Percentiles rank a stretch among this genome's conserved stretches.
Evolutionary conservation across 2,888 invertebrate species (phyloP).

Genomic region (Apodemia hepburni): DNA sequence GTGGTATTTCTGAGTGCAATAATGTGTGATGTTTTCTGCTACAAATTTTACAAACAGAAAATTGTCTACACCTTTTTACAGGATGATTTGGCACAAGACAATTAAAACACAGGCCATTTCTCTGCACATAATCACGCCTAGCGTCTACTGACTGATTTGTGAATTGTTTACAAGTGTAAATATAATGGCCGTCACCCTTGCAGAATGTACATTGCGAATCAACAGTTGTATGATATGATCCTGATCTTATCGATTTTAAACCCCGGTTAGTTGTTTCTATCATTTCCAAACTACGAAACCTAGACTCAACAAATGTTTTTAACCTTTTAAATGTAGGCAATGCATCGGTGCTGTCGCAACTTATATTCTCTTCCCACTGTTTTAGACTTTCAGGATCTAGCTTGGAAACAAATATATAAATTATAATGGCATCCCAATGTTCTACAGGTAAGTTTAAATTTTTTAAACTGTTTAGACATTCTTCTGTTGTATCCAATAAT

Average conservation of each 20-base stretch:
- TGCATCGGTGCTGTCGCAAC: too few relatives aligned
- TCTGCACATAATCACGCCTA: constrained; percentile 21
- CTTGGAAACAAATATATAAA: background rate
- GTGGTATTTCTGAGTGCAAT: constrained; percentile 21
- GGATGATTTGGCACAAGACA: constrained; percentile 27
- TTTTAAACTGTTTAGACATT: constrained; percentile 2
- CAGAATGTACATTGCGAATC: background rate
- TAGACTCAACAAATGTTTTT: too few relatives aligned
- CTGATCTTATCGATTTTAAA: too few relatives aligned
- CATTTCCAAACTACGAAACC: too few relatives aligned
- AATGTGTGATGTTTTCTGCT: constrained; percentile 28
- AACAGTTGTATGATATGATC: background rate
- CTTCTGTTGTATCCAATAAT: background rate
- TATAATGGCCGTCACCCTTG: constrained; percentile 22
- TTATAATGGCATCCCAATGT: background rate
- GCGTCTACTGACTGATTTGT: constrained; percentile 20
- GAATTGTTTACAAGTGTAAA: constrained; percentile 25
- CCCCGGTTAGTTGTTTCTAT: too few relatives aligned
- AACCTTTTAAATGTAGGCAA: too few relatives aligned
- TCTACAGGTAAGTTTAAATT: background rate
- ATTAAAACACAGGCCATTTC: constrained; percentile 24
- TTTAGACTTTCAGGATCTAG: background rate
- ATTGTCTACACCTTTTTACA: constrained; percentile 23
- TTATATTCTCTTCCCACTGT: too few relatives aligned
- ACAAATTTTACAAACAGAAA: constrained; percentile 27